These are phyloP conservation scores for Procavia capensis DNA, from an alignment of 2,113 vertebrate species.

Conservation along the genomic window DNA sequence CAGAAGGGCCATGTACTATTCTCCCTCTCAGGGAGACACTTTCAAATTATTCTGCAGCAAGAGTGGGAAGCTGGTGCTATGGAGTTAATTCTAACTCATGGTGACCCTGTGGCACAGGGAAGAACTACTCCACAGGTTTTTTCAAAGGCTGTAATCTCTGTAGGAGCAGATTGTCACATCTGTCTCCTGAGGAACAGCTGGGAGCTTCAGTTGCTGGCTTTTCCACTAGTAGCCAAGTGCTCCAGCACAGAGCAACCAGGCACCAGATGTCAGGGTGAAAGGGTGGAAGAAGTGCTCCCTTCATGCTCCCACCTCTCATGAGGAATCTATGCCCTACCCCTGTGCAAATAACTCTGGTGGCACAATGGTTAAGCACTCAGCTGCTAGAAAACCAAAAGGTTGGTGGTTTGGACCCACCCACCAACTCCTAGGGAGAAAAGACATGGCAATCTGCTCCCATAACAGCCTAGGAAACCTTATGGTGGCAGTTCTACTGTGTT, in stretches of 20 bases:
- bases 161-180: neutral
- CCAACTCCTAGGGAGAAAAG: too few species aligned
- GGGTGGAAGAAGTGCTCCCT: neutral
- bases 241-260: too few species aligned
- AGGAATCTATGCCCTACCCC: neutral
- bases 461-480: too few species aligned
- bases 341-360: too few species aligned
- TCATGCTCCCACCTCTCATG: neutral
- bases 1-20: neutral
- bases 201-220: neutral
- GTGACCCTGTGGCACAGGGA: too few species aligned
- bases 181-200: neutral
- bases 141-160: neutral
- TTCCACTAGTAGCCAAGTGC: neutral
- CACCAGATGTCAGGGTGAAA: neutral
- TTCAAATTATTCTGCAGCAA: neutral
- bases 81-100: too few species aligned
- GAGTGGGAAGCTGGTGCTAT: neutral
- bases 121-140: neutral
- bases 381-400: too few species aligned
- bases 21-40: fast-evolving
- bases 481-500: too few species aligned
- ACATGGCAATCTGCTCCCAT: too few species aligned
- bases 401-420: too few species aligned
- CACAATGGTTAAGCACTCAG: too few species aligned